Conservation (phyloP, 1,140 invertebrate species). For the Vanessa tameamea region DNA sequence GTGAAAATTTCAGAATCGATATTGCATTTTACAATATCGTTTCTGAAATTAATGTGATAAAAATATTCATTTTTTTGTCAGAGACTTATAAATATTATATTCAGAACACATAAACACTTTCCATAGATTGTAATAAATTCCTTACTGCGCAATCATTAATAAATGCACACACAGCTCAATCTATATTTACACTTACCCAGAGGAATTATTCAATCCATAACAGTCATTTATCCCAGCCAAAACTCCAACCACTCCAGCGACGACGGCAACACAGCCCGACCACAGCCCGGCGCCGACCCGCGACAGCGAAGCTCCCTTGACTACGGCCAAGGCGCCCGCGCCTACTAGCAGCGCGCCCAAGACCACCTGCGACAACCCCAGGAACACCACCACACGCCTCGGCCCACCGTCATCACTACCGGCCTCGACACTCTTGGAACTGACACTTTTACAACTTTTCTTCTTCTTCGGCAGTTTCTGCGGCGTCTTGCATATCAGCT, state of each 20-base stretch:
- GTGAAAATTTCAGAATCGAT: too few relatives aligned
- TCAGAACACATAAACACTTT: too few relatives aligned
- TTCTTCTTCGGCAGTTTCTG: conserved; percentile 62
- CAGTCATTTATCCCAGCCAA: conserved; percentile 82
- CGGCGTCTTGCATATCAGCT: conserved; percentile 81
- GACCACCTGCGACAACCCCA: conserved; percentile 81
- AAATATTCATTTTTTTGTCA: too few relatives aligned
- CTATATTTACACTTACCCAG: conserved; percentile 55
- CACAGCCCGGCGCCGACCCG: conserved; percentile 83
- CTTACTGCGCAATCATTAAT: too few relatives aligned
- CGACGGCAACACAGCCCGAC: conserved; percentile 82
- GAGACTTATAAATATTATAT: too few relatives aligned
- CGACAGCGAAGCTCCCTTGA: conserved; percentile 81
- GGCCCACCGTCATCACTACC: conserved; percentile 57
- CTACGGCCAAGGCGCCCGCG: conserved; percentile 81
- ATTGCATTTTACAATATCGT: too few relatives aligned
- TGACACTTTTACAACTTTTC: conserved; percentile 60
- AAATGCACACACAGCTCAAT: too few relatives aligned
- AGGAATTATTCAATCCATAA: conserved; percentile 75
- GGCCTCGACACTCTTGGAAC: conserved; percentile 69
- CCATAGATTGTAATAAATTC: too few relatives aligned
- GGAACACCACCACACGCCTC: conserved; percentile 71
- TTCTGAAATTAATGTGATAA: too few relatives aligned
- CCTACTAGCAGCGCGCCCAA: conserved; percentile 82
- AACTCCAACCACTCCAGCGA: conserved; percentile 81